Conservation (phyloP, 2,113 vertebrate species). For the Brachypodius melanocephalos region DNA sequence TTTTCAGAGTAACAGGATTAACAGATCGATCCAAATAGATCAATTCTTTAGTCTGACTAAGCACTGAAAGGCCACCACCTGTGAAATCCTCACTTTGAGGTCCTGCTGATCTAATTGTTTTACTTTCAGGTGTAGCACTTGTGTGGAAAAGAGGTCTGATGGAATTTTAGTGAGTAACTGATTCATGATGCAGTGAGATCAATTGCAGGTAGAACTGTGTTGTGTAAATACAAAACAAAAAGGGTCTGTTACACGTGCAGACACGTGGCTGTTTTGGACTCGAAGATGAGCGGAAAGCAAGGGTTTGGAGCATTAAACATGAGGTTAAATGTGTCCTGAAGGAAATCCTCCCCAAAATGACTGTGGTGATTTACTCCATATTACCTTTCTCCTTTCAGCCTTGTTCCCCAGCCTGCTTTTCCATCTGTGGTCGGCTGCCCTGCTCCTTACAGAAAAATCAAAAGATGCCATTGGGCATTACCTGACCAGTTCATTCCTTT, state of each 20-base stretch:
- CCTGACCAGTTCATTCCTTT: background rate
- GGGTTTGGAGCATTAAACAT: background rate
- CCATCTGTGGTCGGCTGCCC: fast-evolving
- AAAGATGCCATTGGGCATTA: background rate
- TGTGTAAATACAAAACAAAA: background rate
- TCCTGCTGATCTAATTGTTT: background rate
- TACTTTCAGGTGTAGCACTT: background rate
- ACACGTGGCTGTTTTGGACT: background rate
- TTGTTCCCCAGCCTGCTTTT: background rate
- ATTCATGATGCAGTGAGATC: background rate
- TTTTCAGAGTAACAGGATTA: background rate
- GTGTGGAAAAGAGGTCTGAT: background rate
- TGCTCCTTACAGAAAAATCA: background rate
- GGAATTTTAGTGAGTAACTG: background rate
- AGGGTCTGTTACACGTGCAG: background rate
- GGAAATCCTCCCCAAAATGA: background rate
- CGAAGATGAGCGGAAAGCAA: background rate
- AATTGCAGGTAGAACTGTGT: background rate
- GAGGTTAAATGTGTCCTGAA: fast-evolving
- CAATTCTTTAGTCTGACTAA: background rate
- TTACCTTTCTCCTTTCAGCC: background rate
- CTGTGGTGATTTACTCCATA: background rate
- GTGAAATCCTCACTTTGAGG: background rate
- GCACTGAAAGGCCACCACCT: background rate
- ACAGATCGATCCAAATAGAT: background rate